Evolutionary conservation across 2,797 vertebrate species (phyloP), one percentile per base, ranked within the genome.

Genomic region (Antennarius maculatus): DNA sequence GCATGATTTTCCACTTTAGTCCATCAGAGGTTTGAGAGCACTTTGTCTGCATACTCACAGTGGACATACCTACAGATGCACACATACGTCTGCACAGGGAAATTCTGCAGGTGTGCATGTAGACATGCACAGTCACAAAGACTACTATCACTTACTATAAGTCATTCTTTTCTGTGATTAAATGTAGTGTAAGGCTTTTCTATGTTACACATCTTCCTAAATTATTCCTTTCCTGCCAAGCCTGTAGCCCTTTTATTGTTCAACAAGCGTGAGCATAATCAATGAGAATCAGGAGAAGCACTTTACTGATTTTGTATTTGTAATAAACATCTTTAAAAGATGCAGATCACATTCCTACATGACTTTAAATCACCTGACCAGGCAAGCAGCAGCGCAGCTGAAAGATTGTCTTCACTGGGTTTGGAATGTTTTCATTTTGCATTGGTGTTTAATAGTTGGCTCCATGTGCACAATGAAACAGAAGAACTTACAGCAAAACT

Each of bases 1-100:
- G 82, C 85, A 86, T 60, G 76, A 77, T 73, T 80, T 88, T 88
- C 73, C 81, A 85, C 85, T 89, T 86, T 65, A 85, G 54, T 60
- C 73, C 71, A 69, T 61, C 61, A 46, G 61, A 54, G 54, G 61
- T 57, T 52, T 18, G 61, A 64, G 60, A 11, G 37, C 37, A 9
- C 37, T 39, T 66, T 67, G 57, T 77, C 50, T 51, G 54, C 57
- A 69, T 47, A 54, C 45, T 34, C 51, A 23, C 13, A 69, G 47
- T 16, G 29, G 48, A 61, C 23, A 54, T 43, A 65, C 17, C 14
- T 17, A 48, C 16, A 55, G 45, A 69, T 54, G 7, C 23, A 58
- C 62, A 48, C 45, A 72, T 61, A 71, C 39, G 58, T 43, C 46
- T 57, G 16, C 46, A 49, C 8, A 49, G 42, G 27, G 28, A 52